Percentiles rank a stretch among this genome's conserved stretches.
Evolutionary conservation across 2,113 vertebrate species (phyloP).

Genomic region (Muscicapa adusta): DNA sequence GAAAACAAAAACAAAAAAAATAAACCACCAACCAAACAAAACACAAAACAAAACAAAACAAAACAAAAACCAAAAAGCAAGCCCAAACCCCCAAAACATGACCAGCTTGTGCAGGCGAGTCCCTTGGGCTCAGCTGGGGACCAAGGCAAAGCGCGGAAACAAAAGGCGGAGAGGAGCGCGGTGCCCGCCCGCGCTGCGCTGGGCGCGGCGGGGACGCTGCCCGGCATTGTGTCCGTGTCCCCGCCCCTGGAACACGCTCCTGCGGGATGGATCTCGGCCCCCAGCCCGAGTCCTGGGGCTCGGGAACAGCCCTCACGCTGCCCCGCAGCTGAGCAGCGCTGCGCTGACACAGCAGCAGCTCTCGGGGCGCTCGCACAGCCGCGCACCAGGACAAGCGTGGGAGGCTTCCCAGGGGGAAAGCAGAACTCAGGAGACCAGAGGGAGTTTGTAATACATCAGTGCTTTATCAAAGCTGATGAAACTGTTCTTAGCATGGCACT

Average conservation of each 20-base stretch:
- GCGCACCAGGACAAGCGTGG: accelerated
- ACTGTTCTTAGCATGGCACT: neutral
- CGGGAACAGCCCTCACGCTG: neutral
- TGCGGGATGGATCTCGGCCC: neutral
- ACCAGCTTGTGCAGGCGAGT: neutral
- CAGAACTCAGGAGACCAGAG: neutral
- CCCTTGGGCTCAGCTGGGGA: neutral
- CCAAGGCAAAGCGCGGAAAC: neutral
- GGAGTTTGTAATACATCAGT: neutral
- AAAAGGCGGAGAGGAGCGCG: neutral
- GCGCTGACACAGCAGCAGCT: neutral
- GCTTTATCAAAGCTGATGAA: neutral
- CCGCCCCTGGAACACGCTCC: neutral
- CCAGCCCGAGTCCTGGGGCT: neutral
- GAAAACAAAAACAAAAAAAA: no score
- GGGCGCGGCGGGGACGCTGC: neutral
- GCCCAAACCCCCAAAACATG: neutral
- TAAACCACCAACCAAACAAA: neutral
- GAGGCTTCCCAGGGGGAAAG: neutral
- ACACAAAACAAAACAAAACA: neutral
- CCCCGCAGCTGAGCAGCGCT: neutral
- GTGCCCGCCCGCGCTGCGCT: no score
- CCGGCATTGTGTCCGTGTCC: neutral
- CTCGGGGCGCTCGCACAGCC: neutral
- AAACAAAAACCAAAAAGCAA: no score